Base-by-base conservation (phyloP, 2,797 vertebrate species). In the Pseudocheirus occidentalis region DNA sequence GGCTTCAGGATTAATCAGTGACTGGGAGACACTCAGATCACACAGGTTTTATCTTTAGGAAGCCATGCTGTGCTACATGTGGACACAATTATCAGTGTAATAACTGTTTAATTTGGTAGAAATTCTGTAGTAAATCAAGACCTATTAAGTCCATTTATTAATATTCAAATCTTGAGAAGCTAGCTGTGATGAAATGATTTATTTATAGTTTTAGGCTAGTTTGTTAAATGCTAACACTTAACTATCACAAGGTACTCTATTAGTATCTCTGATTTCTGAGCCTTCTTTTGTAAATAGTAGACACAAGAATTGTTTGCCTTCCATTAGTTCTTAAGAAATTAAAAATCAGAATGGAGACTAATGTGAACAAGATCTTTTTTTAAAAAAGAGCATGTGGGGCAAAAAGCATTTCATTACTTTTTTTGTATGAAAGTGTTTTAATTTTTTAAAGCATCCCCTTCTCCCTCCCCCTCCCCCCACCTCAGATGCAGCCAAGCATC, bases 221-320 rank as follows among this genome's bases (percentile, higher is more conserved):
- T 94, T 91, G 57, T 27, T n/a, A 92, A 92, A 93, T 89, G 87
- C 92, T 92, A 66, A 87, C 53, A 34, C 52, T 94, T 94, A 90
- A 93, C 66, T 91, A 56, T 92, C 90, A 5, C 58, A 89, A 91
- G 94, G 92, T 93, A 57, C 29, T 2, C 34, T 92, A n/a, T 95
- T 94, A 92, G 81, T 95, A 95, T 97, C 94, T 89, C 94, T 89
- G 34, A 95, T 96, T 96, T 95, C 91, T 95, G 54, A 97, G 92
- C 81, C 13, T 95, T 59, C 5, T 57, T 92, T 28, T n/a, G 90
- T 92, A 91, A 40, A 28, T 87, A 90, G 87, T 96, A 93, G 96
- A 96, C 94, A 62, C 54, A 55, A 73, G 91, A 93, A 91, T 95
- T 94, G 62, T 95, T 95, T 90, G 90, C 29, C 96, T 93, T 93